phyloP scores from a whole-genome alignment of 2,797 vertebrate genomes.

The Ctenochaetus hawaiiensis region DNA sequence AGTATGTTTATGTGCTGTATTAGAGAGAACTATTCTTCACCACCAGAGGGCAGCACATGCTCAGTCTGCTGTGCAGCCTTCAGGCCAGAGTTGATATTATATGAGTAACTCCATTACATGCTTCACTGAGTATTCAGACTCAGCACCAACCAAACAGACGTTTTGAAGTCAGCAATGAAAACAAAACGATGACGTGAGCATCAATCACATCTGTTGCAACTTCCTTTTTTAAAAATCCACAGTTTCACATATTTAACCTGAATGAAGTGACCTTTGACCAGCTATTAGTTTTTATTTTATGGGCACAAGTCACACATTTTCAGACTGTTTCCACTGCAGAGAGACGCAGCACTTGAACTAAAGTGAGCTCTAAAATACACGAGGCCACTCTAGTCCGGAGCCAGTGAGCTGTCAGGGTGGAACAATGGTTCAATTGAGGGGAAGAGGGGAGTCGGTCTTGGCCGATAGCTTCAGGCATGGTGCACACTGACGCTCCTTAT shows the following conservation, averaged over 20 bases:
- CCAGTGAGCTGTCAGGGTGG: constrained; percentile 15
- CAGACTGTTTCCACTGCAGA: neutral
- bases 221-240: neutral
- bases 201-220: constrained; percentile 4
- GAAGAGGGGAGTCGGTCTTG: constrained; percentile 18
- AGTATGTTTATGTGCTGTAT: neutral
- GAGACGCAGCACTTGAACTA: constrained; percentile 27
- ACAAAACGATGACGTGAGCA: constrained; percentile 17
- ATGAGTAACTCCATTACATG: constrained; percentile 33
- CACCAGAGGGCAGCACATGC: constrained; percentile 64
- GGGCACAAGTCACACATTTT: neutral
- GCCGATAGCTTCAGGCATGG: constrained; percentile 45
- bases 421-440: constrained; percentile 66
- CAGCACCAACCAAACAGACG: constrained; percentile 32
- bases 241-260: neutral
- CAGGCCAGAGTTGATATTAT: constrained; percentile 22
- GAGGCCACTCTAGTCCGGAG: constrained; percentile 22
- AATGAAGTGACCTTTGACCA: neutral
- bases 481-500: constrained; percentile 52
- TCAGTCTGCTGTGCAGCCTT: constrained; percentile 13
- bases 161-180: constrained; percentile 21
- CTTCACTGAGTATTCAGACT: constrained; percentile 40
- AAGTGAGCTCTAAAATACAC: constrained; percentile 19
- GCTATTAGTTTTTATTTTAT: neutral
- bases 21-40: neutral